phyloP scores from a whole-genome alignment of 2,797 vertebrate species.

The Centroberyx gerrardi region DNA sequence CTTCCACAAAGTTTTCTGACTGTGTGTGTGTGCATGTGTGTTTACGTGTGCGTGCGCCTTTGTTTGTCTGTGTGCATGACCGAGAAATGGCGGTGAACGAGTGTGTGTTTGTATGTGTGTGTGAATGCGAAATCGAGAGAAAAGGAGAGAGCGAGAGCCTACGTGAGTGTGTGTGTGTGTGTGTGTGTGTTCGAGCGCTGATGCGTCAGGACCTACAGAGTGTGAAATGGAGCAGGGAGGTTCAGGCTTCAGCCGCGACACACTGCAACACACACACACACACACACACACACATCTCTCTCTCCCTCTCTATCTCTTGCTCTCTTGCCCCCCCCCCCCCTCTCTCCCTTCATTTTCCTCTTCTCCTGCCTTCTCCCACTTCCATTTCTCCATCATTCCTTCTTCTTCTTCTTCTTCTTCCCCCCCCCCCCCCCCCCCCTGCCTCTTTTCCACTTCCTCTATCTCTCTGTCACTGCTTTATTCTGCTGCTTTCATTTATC shows the following conservation, averaged over 20 bases:
- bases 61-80: constrained; percentile 39
- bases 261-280: constrained; percentile 15
- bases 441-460: constrained; percentile 10
- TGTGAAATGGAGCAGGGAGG: constrained; percentile 81
- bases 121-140: constrained; percentile 29
- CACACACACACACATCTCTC: constrained; percentile 4
- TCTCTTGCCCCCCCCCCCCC: constrained; percentile 1
- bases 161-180: neutral
- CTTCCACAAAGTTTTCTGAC: neutral
- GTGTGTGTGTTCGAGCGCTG: constrained; percentile 9
- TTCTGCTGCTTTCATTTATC: constrained; percentile 62
- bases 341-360: constrained; percentile 34
- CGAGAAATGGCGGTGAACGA: neutral
- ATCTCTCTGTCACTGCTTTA: constrained; percentile 60
- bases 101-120: constrained; percentile 14
- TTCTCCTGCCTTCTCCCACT: neutral
- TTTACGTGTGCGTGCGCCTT: constrained; percentile 38
- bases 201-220: constrained; percentile 70
- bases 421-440: neutral
- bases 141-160: too few species aligned
- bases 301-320: too few species aligned
- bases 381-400: neutral
- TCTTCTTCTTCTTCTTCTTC: constrained; percentile 25
- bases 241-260: constrained; percentile 64
- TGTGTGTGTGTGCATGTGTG: neutral